Base-by-base conservation (phyloP, 2,888 invertebrate species). In the Ditylenchus weischeri region DNA sequence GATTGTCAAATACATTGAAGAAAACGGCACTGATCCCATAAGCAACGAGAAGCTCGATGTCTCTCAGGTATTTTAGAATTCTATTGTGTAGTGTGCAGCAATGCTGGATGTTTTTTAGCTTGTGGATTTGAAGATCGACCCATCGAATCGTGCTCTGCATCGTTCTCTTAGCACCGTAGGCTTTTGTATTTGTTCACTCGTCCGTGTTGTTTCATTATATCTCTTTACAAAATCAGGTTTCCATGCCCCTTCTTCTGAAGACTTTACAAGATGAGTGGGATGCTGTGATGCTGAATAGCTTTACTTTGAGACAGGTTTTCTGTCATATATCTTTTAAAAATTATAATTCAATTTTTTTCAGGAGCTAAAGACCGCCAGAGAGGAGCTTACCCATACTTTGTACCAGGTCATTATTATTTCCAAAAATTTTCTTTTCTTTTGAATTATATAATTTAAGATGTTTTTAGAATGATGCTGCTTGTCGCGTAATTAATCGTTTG, bases 401-500 rank as follows among this genome's bases (percentile, higher is more conserved):
- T 98, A 98, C 50, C 83, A 86, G 65, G 76, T 77, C 61, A 8
- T 48, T 51, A 10, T 21, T 65, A 57, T 57, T n/a, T 7, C 63
- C n/a, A 48, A 4, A 36, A n/a, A 18, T 3, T 70, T 19, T 29
- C 3, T 35, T 49, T 8, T 23, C 21, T 21, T 66, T 68, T 43
- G n/a, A 38, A 23, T 51, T 50, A 21, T 2, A 4, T 50, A 68
- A 49, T 47, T n/a, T 11, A 43, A 51, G 4, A 18, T n/a, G 19
- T 38, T 43, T 98, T 85, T 93, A 98, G 84, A 96, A 98, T 83
- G 98, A 99, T 85, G 96, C 98, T 18, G 96, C 98, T 21, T 98
- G 98, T 82, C 90, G 98, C 78, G 98, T 98, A 19, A 98, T 99
- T 82, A 93, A 95, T 59, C 84, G 98, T 72, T 88, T 99, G 66